phyloP scores from a whole-genome alignment of 2,113 vertebrate species.

The Caretta caretta region DNA sequence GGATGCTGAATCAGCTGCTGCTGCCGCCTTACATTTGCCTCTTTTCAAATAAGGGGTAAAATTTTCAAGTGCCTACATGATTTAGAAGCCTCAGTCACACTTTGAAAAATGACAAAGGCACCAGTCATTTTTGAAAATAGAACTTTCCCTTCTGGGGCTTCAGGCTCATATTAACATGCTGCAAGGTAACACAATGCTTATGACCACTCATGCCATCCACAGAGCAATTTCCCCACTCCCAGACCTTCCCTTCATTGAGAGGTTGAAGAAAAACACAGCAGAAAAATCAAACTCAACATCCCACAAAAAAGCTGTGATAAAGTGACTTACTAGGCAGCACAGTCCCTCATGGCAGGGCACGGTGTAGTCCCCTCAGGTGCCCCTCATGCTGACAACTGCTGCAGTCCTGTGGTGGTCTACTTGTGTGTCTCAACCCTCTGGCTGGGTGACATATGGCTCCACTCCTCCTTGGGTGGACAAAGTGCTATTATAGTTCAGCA shows the following conservation, averaged over 20 bases:
- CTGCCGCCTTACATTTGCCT: slow-evolving; percentile 73
- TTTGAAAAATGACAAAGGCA: neutral
- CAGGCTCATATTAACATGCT: neutral
- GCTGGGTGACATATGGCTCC: neutral
- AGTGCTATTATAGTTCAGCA: neutral
- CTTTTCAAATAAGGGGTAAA: slow-evolving; percentile 58
- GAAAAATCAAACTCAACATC: neutral
- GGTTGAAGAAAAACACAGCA: neutral
- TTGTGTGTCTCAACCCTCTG: neutral
- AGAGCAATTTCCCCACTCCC: neutral
- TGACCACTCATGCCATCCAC: neutral
- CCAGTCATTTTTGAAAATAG: neutral
- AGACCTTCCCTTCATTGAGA: neutral
- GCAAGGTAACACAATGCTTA: neutral
- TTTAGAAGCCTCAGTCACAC: slow-evolving; percentile 1
- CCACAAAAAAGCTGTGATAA: neutral
- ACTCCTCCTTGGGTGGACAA: neutral
- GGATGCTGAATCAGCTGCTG: slow-evolving; percentile 73
- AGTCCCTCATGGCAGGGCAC: neutral
- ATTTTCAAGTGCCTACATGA: slow-evolving; percentile 40
- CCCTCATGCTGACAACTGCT: neutral
- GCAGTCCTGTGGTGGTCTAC: neutral
- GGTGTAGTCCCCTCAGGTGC: neutral
- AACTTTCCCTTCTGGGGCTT: neutral
- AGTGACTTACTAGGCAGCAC: neutral